Evolutionary conservation across 2,888 invertebrate genomes (phyloP), one percentile per base, ranked within the genome.

Genomic region (Athalia rosae): DNA sequence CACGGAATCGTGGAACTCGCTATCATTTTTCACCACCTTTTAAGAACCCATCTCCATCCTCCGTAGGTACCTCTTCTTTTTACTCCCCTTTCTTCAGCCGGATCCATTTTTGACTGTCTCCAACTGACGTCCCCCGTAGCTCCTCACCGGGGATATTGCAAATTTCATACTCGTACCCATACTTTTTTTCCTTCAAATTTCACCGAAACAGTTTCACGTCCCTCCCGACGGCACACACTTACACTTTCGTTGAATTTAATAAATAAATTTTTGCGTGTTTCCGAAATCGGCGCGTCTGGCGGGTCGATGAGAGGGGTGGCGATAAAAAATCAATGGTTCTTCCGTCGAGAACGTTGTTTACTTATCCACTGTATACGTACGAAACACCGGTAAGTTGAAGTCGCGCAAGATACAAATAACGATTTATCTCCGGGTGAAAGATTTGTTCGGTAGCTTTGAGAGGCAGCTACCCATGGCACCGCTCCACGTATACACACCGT

Each of bases 81-180:
- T 67, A 13, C 43, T 71, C 45, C 43, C 71, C 61, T 62, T 50
- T 48, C 15, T 8, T 28, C 9, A 15, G 28, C 47, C 47, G 7
- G 61, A 74, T 74, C 74, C 59, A 61, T 74, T 74, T 74, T 61
- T 74, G 59, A 74, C 74, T 50, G 74, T 62, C 61, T 48, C 28
- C n/a, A 11, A 61, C 13, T 61, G 61, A 47, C 74, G 61, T 74
- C 61, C 48, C 15, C 61, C 48, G 45, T 48, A 11, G 41, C 50
- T 9, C 13, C 9, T 53, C 13, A 5, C 13, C 74, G 15, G 48
- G 48, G 47, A 28, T 61, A 48, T 13, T 48, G 61, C 74, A 71
- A 71, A 8, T 74, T 61, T 53, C 50, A 5, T 48, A 9, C 28
- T 4, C 2, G 8, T 28, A 28, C 28, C 28, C 28, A n/a, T n/a